Conservation (phyloP, 2,888 invertebrate genomes). For the Plemyria rubiginata region DNA sequence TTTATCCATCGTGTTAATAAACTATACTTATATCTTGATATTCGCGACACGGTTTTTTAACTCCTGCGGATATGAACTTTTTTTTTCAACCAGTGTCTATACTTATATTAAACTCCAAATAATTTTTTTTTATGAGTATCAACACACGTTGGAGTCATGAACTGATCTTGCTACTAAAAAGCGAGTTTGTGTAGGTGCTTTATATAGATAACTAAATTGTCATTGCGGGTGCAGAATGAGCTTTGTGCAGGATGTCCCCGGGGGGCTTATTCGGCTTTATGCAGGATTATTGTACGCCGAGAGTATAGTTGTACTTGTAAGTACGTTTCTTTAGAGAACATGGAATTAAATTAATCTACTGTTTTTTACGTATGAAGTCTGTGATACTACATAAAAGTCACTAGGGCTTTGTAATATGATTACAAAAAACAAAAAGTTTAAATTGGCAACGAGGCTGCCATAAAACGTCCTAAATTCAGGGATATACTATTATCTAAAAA, state of each 20-base stretch:
- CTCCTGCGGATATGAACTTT: too few species aligned
- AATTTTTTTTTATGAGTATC: too few species aligned
- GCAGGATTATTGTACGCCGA: constrained; percentile 18
- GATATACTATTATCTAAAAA: neutral
- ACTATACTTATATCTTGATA: too few species aligned
- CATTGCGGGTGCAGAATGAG: constrained; percentile 53
- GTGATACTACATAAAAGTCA: neutral
- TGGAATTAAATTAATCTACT: too few species aligned
- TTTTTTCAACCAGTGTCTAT: too few species aligned
- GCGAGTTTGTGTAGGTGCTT: constrained; percentile 15
- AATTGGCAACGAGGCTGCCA: neutral
- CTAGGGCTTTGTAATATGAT: neutral
- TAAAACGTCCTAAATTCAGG: neutral
- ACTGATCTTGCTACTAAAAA: neutral
- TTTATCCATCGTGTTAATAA: too few species aligned
- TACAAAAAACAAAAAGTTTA: neutral
- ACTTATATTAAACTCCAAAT: too few species aligned
- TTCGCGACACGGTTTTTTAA: too few species aligned
- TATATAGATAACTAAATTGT: constrained; percentile 61
- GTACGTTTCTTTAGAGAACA: constrained; percentile 3
- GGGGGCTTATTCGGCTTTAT: constrained; percentile 48
- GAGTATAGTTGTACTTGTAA: constrained; percentile 4
- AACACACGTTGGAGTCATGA: too few species aligned
- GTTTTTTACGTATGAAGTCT: neutral
- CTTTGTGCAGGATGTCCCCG: constrained; percentile 39